Conservation (phyloP, 2,888 invertebrate species). For the Chloroclysta siterata region DNA sequence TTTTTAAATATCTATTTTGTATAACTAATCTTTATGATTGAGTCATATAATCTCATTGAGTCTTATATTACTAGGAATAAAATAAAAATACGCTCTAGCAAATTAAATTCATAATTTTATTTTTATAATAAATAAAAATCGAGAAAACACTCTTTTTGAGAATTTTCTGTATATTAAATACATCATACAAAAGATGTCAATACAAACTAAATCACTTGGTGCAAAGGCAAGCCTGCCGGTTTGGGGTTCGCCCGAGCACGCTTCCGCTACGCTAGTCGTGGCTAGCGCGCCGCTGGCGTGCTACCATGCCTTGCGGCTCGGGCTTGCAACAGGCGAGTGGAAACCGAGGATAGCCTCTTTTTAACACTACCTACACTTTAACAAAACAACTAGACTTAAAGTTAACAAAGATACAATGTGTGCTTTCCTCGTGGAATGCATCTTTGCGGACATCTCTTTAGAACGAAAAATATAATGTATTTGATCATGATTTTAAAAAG, state of each 20-base stretch:
- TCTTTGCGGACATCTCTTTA: slow-evolving; percentile 72
- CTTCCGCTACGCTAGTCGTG: slow-evolving; percentile 18
- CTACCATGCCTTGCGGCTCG: slow-evolving; percentile 46
- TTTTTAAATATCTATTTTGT: too few species aligned
- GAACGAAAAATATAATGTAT: slow-evolving; percentile 73
- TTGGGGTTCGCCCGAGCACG: slow-evolving; percentile 60
- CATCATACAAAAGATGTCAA: slow-evolving; percentile 85
- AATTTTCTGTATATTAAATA: slow-evolving; percentile 82
- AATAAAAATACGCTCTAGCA: slow-evolving; percentile 71
- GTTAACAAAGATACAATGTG: slow-evolving; percentile 74
- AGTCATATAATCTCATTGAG: too few species aligned
- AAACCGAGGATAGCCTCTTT: slow-evolving; percentile 81
- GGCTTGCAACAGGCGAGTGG: slow-evolving; percentile 76
- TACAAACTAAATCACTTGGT: slow-evolving; percentile 85
- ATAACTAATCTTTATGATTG: too few species aligned
- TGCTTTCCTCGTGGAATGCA: slow-evolving; percentile 75
- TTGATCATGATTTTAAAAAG: slow-evolving; percentile 82
- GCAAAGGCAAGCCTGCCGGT: slow-evolving; percentile 84
- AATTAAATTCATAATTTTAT: slow-evolving; percentile 85
- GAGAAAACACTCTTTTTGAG: slow-evolving; percentile 81
- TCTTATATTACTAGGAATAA: too few species aligned
- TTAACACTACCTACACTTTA: slow-evolving; percentile 61
- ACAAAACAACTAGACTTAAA: slow-evolving; percentile 75
- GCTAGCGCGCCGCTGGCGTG: slow-evolving; percentile 32
- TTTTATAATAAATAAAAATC: slow-evolving; percentile 84